A percentile compares a stretch with the other conserved stretches of the same genome.
Evolutionary conservation across 2,888 invertebrate species (phyloP).

Genomic region (Ectemnius continuus): DNA sequence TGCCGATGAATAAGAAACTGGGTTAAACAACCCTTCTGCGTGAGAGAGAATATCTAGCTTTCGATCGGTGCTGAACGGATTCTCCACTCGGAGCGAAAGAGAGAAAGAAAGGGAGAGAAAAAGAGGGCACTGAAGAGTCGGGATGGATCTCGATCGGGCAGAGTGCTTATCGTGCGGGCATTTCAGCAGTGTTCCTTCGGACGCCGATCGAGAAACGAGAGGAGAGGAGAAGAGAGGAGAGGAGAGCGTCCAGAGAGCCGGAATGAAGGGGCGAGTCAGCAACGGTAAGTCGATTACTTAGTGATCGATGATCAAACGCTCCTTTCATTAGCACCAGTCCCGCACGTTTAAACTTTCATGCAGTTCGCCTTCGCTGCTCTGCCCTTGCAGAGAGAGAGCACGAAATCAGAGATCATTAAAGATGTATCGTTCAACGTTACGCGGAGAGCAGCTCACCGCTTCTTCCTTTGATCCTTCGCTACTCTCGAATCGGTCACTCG

Average conservation of each 20-base stretch:
- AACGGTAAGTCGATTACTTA: constrained; percentile 69
- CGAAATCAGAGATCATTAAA: constrained; percentile 44
- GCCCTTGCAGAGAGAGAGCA: background rate
- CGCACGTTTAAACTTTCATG: constrained; percentile 34
- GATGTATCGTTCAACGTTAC: background rate
- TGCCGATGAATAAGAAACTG: constrained; percentile 6
- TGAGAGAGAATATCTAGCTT: background rate
- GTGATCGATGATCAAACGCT: constrained; percentile 62
- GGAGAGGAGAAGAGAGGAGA: constrained; percentile 26
- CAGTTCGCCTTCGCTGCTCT: constrained; percentile 13
- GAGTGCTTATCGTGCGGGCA: constrained; percentile 44
- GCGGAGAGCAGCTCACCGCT: background rate
- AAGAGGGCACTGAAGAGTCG: constrained; percentile 5
- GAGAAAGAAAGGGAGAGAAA: background rate
- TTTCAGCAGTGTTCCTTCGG: constrained; percentile 61
- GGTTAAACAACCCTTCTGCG: constrained; percentile 10
- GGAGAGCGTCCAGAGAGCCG: constrained; percentile 15
- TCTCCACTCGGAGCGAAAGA: background rate
- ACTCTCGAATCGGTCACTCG: background rate
- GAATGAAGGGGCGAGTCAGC: constrained; percentile 33
- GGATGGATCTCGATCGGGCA: too few relatives aligned
- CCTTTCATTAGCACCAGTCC: constrained; percentile 56
- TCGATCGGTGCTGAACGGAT: background rate
- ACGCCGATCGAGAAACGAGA: background rate
- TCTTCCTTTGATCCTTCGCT: background rate